Evolutionary conservation across 2,797 vertebrate genomes (phyloP).

Genomic region (Coccyzus lansbergi): DNA sequence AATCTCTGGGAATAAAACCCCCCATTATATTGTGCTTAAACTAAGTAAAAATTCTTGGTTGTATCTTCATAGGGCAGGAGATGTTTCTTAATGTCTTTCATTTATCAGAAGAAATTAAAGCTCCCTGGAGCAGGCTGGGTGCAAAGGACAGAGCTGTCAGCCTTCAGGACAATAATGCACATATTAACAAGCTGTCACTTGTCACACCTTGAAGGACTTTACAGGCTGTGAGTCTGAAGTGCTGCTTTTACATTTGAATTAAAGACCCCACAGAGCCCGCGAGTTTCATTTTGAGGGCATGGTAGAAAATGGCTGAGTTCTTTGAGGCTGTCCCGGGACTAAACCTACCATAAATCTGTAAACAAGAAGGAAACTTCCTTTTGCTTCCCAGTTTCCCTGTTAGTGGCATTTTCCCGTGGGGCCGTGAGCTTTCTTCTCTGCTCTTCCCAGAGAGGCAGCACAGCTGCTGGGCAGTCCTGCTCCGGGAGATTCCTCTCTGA

Average conservation of each 20-base stretch:
- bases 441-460: not conserved
- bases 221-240: not conserved
- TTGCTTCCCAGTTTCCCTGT: not conserved
- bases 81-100: not conserved
- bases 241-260: not conserved
- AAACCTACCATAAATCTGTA: fast-evolving
- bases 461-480: not conserved
- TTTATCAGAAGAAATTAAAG: not conserved
- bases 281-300: not conserved
- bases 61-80: conserved; percentile 43
- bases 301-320: not conserved
- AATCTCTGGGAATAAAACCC: conserved; percentile 14
- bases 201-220: not conserved
- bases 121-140: not conserved
- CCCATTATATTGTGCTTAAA: not conserved
- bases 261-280: not conserved
- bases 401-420: not conserved
- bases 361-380: not conserved
- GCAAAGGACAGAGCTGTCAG: not conserved
- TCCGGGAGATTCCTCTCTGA: not conserved
- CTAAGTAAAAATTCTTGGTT: conserved; percentile 4
- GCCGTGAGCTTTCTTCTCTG: not conserved
- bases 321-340: not conserved
- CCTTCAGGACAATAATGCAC: not conserved
- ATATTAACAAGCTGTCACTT: not conserved